phyloP scores from a whole-genome alignment of 2,797 vertebrate genomes.

The Scolopax rusticola region DNA sequence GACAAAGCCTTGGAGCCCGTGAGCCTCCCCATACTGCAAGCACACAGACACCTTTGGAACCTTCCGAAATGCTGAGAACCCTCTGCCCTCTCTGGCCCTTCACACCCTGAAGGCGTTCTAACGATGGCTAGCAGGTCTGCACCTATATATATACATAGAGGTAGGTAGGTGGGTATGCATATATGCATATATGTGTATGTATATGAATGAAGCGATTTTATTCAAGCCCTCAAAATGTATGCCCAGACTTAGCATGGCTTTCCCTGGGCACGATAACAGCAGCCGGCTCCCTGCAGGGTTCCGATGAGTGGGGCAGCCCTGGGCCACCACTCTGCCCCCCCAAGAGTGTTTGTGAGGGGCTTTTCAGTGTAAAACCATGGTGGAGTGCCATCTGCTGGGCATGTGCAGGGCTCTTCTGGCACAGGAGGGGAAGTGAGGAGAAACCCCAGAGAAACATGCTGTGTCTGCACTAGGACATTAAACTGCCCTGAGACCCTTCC shows the following conservation, averaged over 20 bases:
- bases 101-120: neutral
- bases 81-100: neutral
- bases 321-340: neutral
- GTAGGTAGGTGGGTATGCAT: neutral
- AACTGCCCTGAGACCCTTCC: neutral
- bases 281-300: neutral
- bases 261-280: neutral
- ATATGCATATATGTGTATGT: rapidly evolving
- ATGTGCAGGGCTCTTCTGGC: neutral
- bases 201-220: neutral
- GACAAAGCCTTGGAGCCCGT: neutral
- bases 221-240: neutral
- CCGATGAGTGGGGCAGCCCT: neutral
- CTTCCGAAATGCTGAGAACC: neutral
- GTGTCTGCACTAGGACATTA: neutral
- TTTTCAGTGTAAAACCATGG: neutral
- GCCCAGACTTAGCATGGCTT: neutral
- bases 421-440: neutral
- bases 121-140: neutral
- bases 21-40: neutral
- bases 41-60: neutral
- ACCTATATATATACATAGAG: neutral
- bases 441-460: neutral
- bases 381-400: conserved; percentile 70
- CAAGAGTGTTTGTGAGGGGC: neutral